Base-by-base conservation (phyloP, 2,888 invertebrate species). In the Dicranocentrus wangi region DNA sequence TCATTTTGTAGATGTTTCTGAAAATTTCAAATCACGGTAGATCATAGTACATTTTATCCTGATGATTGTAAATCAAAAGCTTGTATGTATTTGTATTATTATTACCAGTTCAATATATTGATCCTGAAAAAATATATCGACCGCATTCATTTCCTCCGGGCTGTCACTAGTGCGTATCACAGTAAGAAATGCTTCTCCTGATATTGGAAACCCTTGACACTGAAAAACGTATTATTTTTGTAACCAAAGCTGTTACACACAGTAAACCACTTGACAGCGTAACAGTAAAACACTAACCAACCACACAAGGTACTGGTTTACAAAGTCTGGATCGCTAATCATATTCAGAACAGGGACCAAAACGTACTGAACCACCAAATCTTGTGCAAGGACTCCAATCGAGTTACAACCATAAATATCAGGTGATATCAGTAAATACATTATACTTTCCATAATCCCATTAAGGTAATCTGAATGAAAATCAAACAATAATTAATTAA, bases 251-350 rank as follows among this genome's bases (percentile, higher is more conserved):
- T 17, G 7, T 68, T 68, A 23, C 32, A 32, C 32, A 32, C 47
- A 47, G 15, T n/a, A 13, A 47, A 47, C 15, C n/a, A 27, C 15
- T 68, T 8, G 17, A 66, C 25, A 17, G n/a, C 19, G 2, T 42
- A 21, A 43, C 23, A 23, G 28, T 3, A 39, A 53, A 23, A n/a
- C 13, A 70, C 93, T 92, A 89, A 96, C 96, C 91, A 94, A 92
- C 93, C 94, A 95, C 87, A 96, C 92, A 88, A 96, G 93, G 83
- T 93, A 92, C 89, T 95, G 94, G 90, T 97, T 97, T 86, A 97
- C 93, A 88, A 94, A 96, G 90, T 97, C 96, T 68, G 97, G 96
- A 90, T 96, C 95, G 55, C 95, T 93, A 81, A 95, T 89, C 85
- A 94, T 89, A 87, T 92, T 91, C 63, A 95, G 90, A 43, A 93